These are phyloP conservation scores for Eristalis pertinax DNA, from an alignment of 2,888 invertebrate species.

Conservation along the genomic window DNA sequence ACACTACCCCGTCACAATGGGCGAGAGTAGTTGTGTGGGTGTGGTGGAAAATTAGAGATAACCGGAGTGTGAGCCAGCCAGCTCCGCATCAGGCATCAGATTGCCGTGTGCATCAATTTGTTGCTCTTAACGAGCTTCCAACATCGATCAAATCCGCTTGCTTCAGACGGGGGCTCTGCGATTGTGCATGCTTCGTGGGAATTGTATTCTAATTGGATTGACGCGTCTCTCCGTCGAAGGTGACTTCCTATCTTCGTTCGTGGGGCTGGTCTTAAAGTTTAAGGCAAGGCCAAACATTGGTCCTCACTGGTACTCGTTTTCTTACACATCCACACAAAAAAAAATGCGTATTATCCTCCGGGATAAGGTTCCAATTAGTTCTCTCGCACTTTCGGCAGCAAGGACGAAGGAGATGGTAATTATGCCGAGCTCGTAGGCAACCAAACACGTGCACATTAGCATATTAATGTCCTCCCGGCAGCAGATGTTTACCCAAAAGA, in stretches of 20 bases:
- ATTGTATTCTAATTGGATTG: slow-evolving; percentile 61
- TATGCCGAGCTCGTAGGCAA: background rate
- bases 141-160: slow-evolving; percentile 55
- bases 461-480: slow-evolving; percentile 20
- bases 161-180: slow-evolving; percentile 16
- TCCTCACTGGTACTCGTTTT: background rate
- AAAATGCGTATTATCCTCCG: background rate
- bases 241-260: background rate
- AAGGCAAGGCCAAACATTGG: background rate
- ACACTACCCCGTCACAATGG: background rate
- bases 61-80: background rate
- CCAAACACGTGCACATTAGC: slow-evolving; percentile 12
- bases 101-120: slow-evolving; percentile 52
- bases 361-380: slow-evolving; percentile 11
- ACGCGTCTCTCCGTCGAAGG: background rate
- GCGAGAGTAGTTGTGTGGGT: background rate
- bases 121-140: slow-evolving; percentile 59
- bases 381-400: background rate
- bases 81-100: slow-evolving; percentile 25
- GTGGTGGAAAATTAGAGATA: slow-evolving; percentile 16
- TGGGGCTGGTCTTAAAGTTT: background rate
- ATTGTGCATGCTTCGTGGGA: slow-evolving; percentile 29
- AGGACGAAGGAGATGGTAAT: background rate
- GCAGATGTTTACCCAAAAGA: slow-evolving; percentile 4
- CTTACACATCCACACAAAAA: background rate